Conservation (phyloP, 2,888 invertebrate species). For the Polietes domitor region DNA sequence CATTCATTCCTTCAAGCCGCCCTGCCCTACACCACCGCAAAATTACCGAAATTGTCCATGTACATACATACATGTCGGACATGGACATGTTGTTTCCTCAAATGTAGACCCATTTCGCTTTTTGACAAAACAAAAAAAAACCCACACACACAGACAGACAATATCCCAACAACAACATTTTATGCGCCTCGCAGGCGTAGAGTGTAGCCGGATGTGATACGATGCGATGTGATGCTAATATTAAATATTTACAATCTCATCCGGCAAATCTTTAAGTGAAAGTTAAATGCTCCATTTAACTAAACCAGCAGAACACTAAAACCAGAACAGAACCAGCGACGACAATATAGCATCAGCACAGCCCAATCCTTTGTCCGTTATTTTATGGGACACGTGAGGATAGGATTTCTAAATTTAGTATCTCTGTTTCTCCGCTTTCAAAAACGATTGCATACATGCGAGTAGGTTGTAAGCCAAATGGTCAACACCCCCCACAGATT, state of each 20-base stretch:
- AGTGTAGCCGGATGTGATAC: no score
- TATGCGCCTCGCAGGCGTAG: background rate
- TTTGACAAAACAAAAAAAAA: no score
- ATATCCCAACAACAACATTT: background rate
- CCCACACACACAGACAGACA: no score
- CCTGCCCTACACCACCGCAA: background rate
- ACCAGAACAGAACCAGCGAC: no score
- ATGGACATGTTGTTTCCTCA: background rate
- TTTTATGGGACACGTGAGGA: background rate
- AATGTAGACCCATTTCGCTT: background rate
- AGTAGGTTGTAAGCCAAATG: background rate
- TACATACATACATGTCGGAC: background rate
- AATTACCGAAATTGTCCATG: background rate
- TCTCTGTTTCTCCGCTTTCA: no score
- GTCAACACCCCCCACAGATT: background rate
- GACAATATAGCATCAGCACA: background rate
- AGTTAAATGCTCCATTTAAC: slow-evolving; percentile 30
- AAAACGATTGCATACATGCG: background rate
- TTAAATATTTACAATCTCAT: slow-evolving; percentile 37
- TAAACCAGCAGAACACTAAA: background rate
- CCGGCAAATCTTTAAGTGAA: slow-evolving; percentile 27
- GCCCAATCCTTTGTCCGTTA: background rate
- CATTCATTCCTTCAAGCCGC: background rate
- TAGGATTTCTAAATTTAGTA: background rate
- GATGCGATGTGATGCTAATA: background rate